phyloP scores from a whole-genome alignment of 2,113 vertebrate species.

The Dasypus novemcinctus region DNA sequence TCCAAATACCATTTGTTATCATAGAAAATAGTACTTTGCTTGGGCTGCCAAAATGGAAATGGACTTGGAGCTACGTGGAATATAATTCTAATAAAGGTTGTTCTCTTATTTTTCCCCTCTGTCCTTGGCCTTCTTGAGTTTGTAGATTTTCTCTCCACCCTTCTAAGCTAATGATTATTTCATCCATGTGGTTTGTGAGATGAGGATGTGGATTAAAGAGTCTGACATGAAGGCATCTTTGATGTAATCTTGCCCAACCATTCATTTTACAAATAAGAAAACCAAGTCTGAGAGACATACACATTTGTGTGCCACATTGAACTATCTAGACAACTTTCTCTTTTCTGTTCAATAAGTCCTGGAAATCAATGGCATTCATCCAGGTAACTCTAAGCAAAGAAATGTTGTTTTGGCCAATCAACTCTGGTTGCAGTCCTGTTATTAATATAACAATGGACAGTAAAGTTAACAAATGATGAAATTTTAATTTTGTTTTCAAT shows the following conservation, averaged over 20 bases:
- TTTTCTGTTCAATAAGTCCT: background rate
- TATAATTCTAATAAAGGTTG: background rate
- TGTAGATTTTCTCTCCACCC: accelerated
- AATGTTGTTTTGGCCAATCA: accelerated
- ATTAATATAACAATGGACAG: too few species aligned
- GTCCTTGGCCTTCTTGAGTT: accelerated
- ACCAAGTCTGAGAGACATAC: background rate
- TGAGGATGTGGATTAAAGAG: background rate
- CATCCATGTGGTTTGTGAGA: accelerated
- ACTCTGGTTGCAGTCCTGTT: too few species aligned
- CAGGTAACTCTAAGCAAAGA: background rate
- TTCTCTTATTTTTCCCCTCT: background rate
- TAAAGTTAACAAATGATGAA: background rate
- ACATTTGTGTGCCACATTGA: too few species aligned
- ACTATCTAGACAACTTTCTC: background rate
- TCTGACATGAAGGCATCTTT: background rate
- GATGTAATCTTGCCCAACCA: background rate
- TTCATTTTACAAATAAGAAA: background rate
- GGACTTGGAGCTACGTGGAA: background rate
- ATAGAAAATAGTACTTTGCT: background rate
- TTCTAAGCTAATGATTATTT: too few species aligned
- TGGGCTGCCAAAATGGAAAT: accelerated
- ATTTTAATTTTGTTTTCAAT: background rate
- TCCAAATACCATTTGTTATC: background rate
- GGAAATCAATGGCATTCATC: background rate